Percentiles rank a stretch among this genome's conserved stretches.
Conservation (phyloP, 2,888 invertebrate genomes). For the Electrophaes corylata region DNA sequence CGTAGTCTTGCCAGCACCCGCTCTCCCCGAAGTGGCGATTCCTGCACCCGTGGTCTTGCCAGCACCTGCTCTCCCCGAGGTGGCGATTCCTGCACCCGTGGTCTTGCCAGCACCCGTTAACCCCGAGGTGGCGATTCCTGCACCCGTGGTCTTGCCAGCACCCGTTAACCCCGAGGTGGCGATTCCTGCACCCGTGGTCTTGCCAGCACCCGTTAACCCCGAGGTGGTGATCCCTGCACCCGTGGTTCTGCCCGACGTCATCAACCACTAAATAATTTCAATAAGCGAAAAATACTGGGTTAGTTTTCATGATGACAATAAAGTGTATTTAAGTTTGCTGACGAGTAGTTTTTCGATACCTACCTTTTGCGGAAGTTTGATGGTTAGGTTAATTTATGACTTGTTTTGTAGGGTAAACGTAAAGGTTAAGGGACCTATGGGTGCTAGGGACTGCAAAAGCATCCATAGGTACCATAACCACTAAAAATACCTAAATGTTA, state of each 20-base stretch:
- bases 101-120: conserved; percentile 2
- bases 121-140: conserved; percentile 5
- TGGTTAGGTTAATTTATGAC: not conserved
- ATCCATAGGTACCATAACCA: too few relatives aligned
- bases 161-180: not conserved
- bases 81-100: conserved; percentile 1
- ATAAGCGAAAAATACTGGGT: not conserved
- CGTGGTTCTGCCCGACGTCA: conserved; percentile 16
- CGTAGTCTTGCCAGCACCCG: conserved; percentile 1
- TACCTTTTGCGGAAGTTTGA: not conserved
- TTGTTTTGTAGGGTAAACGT: too few relatives aligned
- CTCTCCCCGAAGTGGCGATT: not conserved
- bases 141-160: conserved; percentile 6
- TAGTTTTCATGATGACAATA: not conserved
- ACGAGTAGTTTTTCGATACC: not conserved
- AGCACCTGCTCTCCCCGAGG: not conserved
- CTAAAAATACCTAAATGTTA: too few relatives aligned
- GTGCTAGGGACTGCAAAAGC: too few relatives aligned
- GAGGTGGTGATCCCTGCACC: conserved; percentile 1
- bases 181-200: conserved; percentile 1
- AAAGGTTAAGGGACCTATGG: too few relatives aligned
- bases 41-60: conserved; percentile 5
- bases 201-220: not conserved
- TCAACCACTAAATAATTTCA: conserved; percentile 19
- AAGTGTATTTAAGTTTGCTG: conserved; percentile 1